Conservation (phyloP, 2,797 vertebrate genomes). For the Mallotus villosus region DNA sequence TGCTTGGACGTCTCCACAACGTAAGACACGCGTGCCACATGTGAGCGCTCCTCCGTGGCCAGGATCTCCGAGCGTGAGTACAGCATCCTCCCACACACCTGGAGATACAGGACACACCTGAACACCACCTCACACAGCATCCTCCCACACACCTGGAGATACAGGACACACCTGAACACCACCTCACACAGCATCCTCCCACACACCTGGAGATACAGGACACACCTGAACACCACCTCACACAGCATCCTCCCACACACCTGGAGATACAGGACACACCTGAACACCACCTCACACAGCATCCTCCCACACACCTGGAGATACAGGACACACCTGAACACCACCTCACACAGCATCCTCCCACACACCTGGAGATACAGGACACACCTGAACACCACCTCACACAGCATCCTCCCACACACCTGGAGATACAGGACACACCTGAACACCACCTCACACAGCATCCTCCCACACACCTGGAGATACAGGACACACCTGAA, state of each 20-base stretch:
- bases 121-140: neutral
- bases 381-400: neutral
- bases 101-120: constrained; percentile 28
- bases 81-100: constrained; percentile 72
- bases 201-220: constrained; percentile 60
- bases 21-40: constrained; percentile 66
- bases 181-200: constrained; percentile 27
- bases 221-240: neutral
- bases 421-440: constrained; percentile 62
- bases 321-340: constrained; percentile 14
- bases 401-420: constrained; percentile 14
- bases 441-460: neutral
- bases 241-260: constrained; percentile 33
- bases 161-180: constrained; percentile 15
- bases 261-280: constrained; percentile 60
- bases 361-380: constrained; percentile 63
- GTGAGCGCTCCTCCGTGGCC: constrained; percentile 67
- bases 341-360: neutral
- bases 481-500: constrained; percentile 18
- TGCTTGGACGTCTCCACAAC: constrained; percentile 71
- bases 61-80: constrained; percentile 81
- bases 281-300: neutral
- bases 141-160: constrained; percentile 65
- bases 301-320: constrained; percentile 68
- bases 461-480: constrained; percentile 70